Percentiles rank a stretch among this genome's conserved stretches.
These are phyloP conservation scores for Chelonia mydas DNA, from an alignment of 2,797 vertebrate genomes.

Conservation along the genomic window DNA sequence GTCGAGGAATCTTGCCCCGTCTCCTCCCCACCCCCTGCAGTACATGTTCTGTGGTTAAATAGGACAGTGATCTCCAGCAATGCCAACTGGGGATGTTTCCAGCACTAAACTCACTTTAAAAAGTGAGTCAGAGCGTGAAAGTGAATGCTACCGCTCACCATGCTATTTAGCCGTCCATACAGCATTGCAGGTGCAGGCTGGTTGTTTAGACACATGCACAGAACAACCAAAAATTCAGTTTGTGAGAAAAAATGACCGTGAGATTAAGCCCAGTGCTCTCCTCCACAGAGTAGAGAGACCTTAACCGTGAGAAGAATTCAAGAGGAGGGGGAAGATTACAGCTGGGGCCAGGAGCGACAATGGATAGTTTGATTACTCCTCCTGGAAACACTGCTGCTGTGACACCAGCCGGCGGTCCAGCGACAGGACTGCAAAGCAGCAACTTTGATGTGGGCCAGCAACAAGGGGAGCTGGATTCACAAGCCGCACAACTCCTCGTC, in stretches of 20 bases:
- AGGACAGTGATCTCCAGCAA: background rate
- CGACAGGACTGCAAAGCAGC: background rate
- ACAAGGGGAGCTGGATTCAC: background rate
- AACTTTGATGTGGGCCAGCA: background rate
- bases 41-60: background rate
- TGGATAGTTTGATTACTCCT: background rate
- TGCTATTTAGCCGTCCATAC: background rate
- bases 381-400: background rate
- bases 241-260: background rate
- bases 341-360: background rate
- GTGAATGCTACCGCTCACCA: background rate
- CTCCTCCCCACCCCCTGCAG: no score
- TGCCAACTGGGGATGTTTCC: background rate
- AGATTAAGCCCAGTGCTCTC: background rate
- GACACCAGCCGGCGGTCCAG: background rate
- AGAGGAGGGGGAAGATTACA: background rate
- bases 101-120: background rate
- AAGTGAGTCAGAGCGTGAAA: background rate
- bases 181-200: background rate
- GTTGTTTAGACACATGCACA: background rate
- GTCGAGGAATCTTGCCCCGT: background rate
- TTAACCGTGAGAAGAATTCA: background rate
- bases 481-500: background rate
- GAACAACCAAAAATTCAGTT: background rate
- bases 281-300: background rate